These are phyloP conservation scores for Pygoscelis antarcticus DNA, from an alignment of 2,113 vertebrate species.

Conservation along the genomic window DNA sequence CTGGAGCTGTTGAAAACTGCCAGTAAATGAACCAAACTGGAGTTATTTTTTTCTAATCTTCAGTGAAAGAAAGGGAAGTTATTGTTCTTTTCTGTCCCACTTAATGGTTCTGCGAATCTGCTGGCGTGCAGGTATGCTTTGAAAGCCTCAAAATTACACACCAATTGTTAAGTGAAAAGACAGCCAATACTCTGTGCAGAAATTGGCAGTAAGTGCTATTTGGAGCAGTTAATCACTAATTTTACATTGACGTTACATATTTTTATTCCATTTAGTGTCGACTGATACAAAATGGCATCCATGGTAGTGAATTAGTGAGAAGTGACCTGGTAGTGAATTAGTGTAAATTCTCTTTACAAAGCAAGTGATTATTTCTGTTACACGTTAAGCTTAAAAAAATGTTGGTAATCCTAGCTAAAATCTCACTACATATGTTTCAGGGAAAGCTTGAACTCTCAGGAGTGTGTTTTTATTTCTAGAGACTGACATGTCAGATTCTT, in stretches of 20 bases:
- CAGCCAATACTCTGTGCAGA: not conserved
- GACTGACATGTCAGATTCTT: not conserved
- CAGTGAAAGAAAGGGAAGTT: not conserved
- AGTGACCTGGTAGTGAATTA: not conserved
- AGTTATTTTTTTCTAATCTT: not conserved
- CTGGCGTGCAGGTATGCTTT: not conserved
- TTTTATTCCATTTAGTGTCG: not conserved
- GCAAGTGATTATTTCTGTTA: not conserved
- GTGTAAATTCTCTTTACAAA: not conserved
- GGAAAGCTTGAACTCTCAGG: not conserved
- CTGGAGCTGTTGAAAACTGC: not conserved
- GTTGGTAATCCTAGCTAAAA: not conserved
- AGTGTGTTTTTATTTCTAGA: not conserved
- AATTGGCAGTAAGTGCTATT: not conserved
- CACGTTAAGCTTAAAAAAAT: not conserved
- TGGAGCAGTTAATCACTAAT: not conserved
- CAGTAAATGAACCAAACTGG: not conserved
- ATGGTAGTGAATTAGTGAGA: not conserved
- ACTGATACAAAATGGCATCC: not conserved
- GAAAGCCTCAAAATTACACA: slow-evolving; percentile 11
- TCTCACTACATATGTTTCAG: not conserved
- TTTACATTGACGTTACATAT: not conserved
- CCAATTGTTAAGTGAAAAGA: not conserved
- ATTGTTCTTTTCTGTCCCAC: not conserved
- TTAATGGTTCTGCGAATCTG: not conserved